Base-by-base conservation (phyloP, 2,797 vertebrate species). In the Crypturellus tataupa region DNA sequence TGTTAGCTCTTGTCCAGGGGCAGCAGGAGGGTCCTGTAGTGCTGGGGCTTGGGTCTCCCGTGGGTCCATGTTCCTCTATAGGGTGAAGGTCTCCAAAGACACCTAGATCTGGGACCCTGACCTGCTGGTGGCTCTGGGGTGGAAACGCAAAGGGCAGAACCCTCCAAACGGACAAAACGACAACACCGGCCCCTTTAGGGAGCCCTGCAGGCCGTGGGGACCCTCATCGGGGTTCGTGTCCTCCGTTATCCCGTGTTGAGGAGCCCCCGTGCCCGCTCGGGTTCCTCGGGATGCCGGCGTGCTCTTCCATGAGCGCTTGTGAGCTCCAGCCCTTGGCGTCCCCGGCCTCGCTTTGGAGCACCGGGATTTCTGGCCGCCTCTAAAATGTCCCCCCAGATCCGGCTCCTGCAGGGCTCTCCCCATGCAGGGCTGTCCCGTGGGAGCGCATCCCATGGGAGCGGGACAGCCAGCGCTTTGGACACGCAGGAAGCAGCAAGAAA, bases 211-310 rank as follows among this genome's bases (percentile, higher is more conserved):
- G 10, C 27, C 6, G 16, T 55, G 53, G 29, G 29, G 12, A 1
- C 19, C 19, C 18, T n/a, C 60, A 2, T 2, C 6, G 6, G 10
- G 23, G 47, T 49, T 6, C 21, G 21, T 19, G 33, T 27, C 18
- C 31, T n/a, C 3, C 0, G 1, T 23, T 3, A 13, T 23, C 0
- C 0, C 24, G 23, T 27, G 17, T 1, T 1, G 3, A 11, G 0
- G 10, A 6, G 77, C 31, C 39, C 49, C 56, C 10, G 24, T 0
- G 1, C 18, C 55, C 10, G 0, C 55, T n/a, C 1, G 0, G 0
- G 1, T 12, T 15, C 16, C 21, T 5, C 35, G 13, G 47, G 25
- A 12, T 35, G 37, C 3, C 37, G 8, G 11, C 25, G 21, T 5
- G 3, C 3, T 25, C 49, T 42, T 4, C 31, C 29, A 5, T 16